These are phyloP conservation scores for Antechinus flavipes DNA, from an alignment of 2,113 vertebrate genomes.

Conservation along the genomic window DNA sequence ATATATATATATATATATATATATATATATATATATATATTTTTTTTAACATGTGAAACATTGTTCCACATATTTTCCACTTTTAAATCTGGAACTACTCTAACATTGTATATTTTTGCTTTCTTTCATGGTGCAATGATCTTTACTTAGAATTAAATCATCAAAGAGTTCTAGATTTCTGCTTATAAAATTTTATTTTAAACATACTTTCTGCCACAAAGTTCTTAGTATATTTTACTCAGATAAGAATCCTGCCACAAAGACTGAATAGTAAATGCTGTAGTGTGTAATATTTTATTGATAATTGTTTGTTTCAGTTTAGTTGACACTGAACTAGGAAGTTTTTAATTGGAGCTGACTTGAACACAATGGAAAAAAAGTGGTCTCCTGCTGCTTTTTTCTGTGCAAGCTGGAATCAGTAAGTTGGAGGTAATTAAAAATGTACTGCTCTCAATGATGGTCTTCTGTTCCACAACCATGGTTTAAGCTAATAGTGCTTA, in stretches of 20 bases:
- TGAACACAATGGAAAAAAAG: slow-evolving; percentile 54
- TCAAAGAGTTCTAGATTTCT: slow-evolving; percentile 27
- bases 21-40: neutral
- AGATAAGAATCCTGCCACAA: slow-evolving; percentile 56
- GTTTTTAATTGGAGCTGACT: slow-evolving; percentile 77
- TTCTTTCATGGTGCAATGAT: neutral
- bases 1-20: neutral
- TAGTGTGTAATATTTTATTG: slow-evolving; percentile 34
- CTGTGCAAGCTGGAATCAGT: slow-evolving; percentile 55
- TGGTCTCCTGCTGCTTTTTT: slow-evolving; percentile 52
- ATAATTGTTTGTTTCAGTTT: slow-evolving; percentile 72
- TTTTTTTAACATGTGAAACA: neutral
- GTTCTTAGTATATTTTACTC: slow-evolving; percentile 61
- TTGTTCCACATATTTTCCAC: neutral
- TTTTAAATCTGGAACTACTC: slow-evolving; percentile 16
- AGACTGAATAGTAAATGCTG: slow-evolving; percentile 59
- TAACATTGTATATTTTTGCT: neutral
- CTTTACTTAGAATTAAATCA: slow-evolving; percentile 10
- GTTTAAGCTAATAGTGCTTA: slow-evolving; percentile 22
- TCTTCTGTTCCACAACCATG: slow-evolving; percentile 55
- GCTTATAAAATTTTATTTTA: slow-evolving; percentile 33
- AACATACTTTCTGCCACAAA: slow-evolving; percentile 38
- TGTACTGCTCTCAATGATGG: slow-evolving; percentile 55
- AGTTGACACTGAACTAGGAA: slow-evolving; percentile 69
- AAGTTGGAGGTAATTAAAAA: slow-evolving; percentile 78